Evolutionary conservation across 2,797 vertebrate species (phyloP).

Genomic region (Syngnathus rostellatus): DNA sequence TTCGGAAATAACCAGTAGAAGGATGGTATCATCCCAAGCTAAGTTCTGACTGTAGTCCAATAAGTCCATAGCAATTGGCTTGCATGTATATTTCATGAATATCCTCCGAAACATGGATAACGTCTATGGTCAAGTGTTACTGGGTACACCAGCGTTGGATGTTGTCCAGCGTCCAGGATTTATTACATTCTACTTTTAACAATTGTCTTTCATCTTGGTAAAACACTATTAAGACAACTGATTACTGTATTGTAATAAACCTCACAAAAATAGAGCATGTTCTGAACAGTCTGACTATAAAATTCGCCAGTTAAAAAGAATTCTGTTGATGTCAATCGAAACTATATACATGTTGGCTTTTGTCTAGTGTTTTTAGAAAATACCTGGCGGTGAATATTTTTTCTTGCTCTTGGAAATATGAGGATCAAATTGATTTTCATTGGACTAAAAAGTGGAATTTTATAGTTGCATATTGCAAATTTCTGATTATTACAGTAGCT

Average conservation of each 20-base stretch:
- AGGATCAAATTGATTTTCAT: too few relatives aligned
- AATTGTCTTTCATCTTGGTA: neutral
- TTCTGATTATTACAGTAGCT: too few relatives aligned
- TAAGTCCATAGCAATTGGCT: conserved; percentile 2
- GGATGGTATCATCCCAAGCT: conserved; percentile 2
- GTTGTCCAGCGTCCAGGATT: neutral
- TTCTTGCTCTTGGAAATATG: too few relatives aligned
- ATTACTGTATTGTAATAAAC: neutral
- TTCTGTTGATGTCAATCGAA: too few relatives aligned
- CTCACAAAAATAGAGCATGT: neutral
- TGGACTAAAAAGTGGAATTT: too few relatives aligned
- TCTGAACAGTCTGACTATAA: neutral
- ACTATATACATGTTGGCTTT: too few relatives aligned
- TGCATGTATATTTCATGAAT: neutral
- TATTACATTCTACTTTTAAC: neutral
- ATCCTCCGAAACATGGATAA: neutral
- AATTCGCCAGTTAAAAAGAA: neutral
- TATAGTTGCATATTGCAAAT: too few relatives aligned
- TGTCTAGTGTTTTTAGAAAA: too few relatives aligned
- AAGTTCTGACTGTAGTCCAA: conserved; percentile 3
- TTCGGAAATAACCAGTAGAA: conserved; percentile 1
- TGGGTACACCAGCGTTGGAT: too few relatives aligned
- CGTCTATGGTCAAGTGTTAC: too few relatives aligned
- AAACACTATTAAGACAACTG: neutral
- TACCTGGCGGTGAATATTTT: too few relatives aligned